Percentiles rank a stretch among this genome's conserved stretches.
Evolutionary conservation across 2,888 invertebrate genomes (phyloP).

Genomic region (Hydrotaea cyrtoneurina): DNA sequence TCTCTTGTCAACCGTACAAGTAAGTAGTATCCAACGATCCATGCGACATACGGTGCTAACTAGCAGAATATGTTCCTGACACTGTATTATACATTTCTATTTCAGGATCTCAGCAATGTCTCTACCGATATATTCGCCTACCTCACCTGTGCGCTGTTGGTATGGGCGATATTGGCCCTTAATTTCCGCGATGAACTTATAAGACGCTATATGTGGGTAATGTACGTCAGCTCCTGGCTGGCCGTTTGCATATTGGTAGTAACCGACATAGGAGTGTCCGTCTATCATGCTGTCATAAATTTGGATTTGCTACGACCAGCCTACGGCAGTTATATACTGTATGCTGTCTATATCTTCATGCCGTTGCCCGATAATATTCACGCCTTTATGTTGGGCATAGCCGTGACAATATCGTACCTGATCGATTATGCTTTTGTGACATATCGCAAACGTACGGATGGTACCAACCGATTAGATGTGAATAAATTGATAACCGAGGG

Average conservation of each 20-base stretch:
- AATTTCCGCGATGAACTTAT: constrained; percentile 78
- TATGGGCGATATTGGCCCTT: constrained; percentile 78
- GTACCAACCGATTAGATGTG: constrained; percentile 78
- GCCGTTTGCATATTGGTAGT: constrained; percentile 82
- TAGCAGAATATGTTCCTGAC: background rate
- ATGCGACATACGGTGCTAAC: background rate
- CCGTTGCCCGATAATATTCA: constrained; percentile 88
- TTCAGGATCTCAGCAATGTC: constrained; percentile 73
- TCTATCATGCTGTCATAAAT: constrained; percentile 84
- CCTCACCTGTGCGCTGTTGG: constrained; percentile 74
- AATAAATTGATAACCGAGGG: constrained; percentile 84
- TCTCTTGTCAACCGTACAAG: constrained; percentile 82
- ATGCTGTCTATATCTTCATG: constrained; percentile 92
- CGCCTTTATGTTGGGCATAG: constrained; percentile 86
- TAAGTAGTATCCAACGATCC: constrained; percentile 51
- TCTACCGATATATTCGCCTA: constrained; percentile 79
- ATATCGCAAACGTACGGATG: constrained; percentile 77
- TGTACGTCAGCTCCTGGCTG: constrained; percentile 80
- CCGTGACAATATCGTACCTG: constrained; percentile 86
- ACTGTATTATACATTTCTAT: background rate
- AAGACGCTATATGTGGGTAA: constrained; percentile 79
- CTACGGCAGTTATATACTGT: constrained; percentile 87
- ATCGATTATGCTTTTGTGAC: constrained; percentile 83
- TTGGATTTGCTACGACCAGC: constrained; percentile 84
- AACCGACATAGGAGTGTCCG: constrained; percentile 85